A percentile compares a stretch with the other conserved stretches of the same genome.
phyloP scores from a whole-genome alignment of 2,888 invertebrate genomes.

The Synergus itoensis region DNA sequence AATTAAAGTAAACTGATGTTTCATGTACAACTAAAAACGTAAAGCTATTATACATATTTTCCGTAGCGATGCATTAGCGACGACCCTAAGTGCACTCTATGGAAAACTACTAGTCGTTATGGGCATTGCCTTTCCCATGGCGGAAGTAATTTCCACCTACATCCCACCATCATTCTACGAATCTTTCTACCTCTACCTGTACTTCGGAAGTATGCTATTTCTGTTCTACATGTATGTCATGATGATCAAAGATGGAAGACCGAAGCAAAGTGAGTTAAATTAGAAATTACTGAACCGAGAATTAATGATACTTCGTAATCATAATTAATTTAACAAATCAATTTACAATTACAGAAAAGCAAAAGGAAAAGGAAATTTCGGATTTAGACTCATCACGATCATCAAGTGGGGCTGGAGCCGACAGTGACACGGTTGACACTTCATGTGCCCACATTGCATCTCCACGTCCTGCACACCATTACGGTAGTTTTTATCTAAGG shows the following conservation, averaged over 20 bases:
- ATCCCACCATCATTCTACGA: constrained; percentile 96
- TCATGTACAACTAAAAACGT: background rate
- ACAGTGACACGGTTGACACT: constrained; percentile 71
- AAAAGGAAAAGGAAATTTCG: constrained; percentile 75
- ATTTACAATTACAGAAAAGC: constrained; percentile 65
- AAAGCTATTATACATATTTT: background rate
- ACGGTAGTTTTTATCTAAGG: constrained; percentile 94
- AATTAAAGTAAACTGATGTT: background rate
- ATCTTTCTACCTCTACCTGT: constrained; percentile 92
- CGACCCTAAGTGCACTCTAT: constrained; percentile 94
- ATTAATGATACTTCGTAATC: background rate
- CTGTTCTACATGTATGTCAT: constrained; percentile 91
- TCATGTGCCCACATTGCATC: constrained; percentile 75
- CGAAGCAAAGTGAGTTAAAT: constrained; percentile 74
- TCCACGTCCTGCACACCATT: constrained; percentile 84
- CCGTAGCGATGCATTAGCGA: constrained; percentile 90
- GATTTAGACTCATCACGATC: constrained; percentile 76
- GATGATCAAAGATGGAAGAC: constrained; percentile 83
- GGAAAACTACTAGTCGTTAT: constrained; percentile 95
- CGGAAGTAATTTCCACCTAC: constrained; percentile 96
- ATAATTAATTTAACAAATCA: background rate
- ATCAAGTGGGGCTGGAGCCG: constrained; percentile 74
- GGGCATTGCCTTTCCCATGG: constrained; percentile 97
- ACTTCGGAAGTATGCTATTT: constrained; percentile 92
- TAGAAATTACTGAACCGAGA: background rate